These are phyloP conservation scores for Cotesia vestalis DNA, from an alignment of 1,140 invertebrate species.

Conservation along the genomic window DNA sequence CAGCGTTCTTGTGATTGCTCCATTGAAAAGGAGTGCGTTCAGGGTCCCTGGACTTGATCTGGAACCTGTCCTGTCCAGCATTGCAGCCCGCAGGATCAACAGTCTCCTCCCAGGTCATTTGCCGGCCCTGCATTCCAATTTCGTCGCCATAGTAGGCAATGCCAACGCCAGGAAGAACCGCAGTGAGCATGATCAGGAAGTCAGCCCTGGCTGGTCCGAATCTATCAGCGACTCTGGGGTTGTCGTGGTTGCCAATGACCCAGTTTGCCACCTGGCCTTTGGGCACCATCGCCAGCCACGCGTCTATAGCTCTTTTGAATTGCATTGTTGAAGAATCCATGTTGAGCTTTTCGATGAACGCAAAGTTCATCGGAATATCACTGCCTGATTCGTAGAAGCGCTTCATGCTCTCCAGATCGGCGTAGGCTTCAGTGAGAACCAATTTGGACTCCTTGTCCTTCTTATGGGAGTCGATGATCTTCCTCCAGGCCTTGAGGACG, in stretches of 20 bases:
- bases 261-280: constrained; percentile 45
- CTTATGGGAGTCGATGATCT: constrained; percentile 41
- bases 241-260: constrained; percentile 76
- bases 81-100: constrained; percentile 33
- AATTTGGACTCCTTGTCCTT: constrained; percentile 59
- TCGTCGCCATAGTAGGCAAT: constrained; percentile 83
- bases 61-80: constrained; percentile 18
- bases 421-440: constrained; percentile 72
- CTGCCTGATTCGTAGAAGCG: constrained; percentile 71
- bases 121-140: constrained; percentile 78
- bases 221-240: constrained; percentile 71
- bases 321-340: constrained; percentile 66
- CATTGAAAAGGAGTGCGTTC: constrained; percentile 71
- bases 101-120: constrained; percentile 59
- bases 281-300: constrained; percentile 66
- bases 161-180: constrained; percentile 73
- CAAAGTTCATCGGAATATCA: constrained; percentile 72
- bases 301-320: constrained; percentile 65
- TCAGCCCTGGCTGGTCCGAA: constrained; percentile 73
- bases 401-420: constrained; percentile 66
- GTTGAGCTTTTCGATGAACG: constrained; percentile 65
- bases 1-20: constrained; percentile 73
- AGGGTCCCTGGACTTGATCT: constrained; percentile 31
- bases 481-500: constrained; percentile 52
- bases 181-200: constrained; percentile 70